Percentiles rank a stretch among this genome's conserved stretches.
Evolutionary conservation across 1,140 invertebrate genomes (phyloP).

Genomic region (Bombus balteatus): DNA sequence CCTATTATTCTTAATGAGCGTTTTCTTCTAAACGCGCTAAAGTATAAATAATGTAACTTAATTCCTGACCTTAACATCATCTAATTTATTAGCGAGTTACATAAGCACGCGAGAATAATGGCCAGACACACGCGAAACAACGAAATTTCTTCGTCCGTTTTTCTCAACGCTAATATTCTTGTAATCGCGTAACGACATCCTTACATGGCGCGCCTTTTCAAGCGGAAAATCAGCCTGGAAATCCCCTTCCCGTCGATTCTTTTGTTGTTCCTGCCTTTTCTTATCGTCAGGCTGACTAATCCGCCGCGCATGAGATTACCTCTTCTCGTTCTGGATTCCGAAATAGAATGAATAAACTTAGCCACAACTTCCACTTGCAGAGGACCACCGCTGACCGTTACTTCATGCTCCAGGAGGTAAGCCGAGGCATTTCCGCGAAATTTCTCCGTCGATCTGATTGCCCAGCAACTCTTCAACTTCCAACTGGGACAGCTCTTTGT

Average conservation of each 20-base stretch:
- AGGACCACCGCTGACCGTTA: conserved; percentile 63
- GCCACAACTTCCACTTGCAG: conserved; percentile 68
- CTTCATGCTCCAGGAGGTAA: conserved; percentile 73
- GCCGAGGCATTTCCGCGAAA: conserved; percentile 28
- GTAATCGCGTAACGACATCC: neutral
- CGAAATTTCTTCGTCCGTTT: neutral
- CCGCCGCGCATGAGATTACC: conserved; percentile 60
- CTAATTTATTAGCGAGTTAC: conserved; percentile 17
- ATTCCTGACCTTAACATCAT: conserved; percentile 20
- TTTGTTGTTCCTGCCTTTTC: conserved; percentile 52
- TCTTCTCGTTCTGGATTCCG: conserved; percentile 39
- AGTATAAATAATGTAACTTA: conserved; percentile 20
- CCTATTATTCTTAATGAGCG: neutral
- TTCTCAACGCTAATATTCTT: neutral
- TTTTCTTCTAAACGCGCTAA: neutral
- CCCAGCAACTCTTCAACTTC: conserved; percentile 66
- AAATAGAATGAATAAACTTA: conserved; percentile 69
- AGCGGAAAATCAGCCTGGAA: conserved; percentile 49
- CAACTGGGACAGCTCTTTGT: conserved; percentile 55
- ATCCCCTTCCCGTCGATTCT: conserved; percentile 48
- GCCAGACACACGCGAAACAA: neutral
- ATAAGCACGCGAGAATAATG: conserved; percentile 22
- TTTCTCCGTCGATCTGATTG: conserved; percentile 48
- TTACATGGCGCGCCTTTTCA: conserved; percentile 60
- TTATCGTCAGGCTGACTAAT: conserved; percentile 68